Evolutionary conservation across 1,140 invertebrate species (phyloP), one percentile per base, ranked within the genome.

Genomic region (Aphidius gifuensis): DNA sequence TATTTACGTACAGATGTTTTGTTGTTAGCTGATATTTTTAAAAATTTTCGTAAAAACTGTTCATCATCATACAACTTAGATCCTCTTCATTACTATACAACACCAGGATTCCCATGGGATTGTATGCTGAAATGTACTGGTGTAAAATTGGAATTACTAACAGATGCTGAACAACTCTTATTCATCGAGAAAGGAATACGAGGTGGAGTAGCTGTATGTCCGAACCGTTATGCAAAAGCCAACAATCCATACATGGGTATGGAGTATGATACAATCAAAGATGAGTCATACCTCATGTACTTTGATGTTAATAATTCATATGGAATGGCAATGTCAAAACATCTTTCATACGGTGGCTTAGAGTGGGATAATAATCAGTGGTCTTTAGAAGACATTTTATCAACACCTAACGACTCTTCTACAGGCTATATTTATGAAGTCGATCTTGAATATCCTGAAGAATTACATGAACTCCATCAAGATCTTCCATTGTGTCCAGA

Each of bases 121-220:
- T n/a, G 5, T 5, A 50, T 50, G 49, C 21, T 50, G 3, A 50
- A 50, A 23, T 50, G 21, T 50, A 50, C 49, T 23, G 23, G 23
- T 50, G 49, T 50, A 5, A 50, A 23, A 5, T 23, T 50, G 21
- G 49, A 50, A 50, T 5, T 50, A 6, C 21, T 50, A 5, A 21
- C 49, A 6, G 49, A 50, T 50, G 21, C 32, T 21, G 49, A 50
- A 16, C 21, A 23, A 23, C 9, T 23, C 4, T 50, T 50, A 50
- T 50, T 50, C 21, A 50, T 23, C 9, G 49, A 50, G 23, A 50
- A 50, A 50, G 49, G 49, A 23, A 50, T 50, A 21, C 49, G 49
- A 23, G 49, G 46, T 6, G 46, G 46, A 48, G n/a, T n/a, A n/a
- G n/a, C n/a, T n/a, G n/a, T n/a, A n/a, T n/a, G n/a, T n/a, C n/a